Base-by-base conservation (phyloP, 2,888 invertebrate species). In the Oscheius onirici region DNA sequence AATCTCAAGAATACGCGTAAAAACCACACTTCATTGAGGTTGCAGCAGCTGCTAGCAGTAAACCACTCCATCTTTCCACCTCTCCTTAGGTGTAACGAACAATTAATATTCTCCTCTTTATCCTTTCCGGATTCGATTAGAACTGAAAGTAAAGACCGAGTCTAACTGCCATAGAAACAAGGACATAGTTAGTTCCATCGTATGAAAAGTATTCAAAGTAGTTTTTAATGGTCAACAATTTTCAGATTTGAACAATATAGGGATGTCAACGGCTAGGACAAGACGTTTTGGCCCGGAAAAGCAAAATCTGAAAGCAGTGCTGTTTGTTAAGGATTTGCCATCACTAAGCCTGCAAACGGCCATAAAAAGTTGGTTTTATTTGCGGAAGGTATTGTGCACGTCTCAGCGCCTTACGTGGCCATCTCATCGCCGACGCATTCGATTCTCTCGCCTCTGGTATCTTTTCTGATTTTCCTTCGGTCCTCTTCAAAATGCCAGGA, bases 341-440 rank as follows among this genome's bases (percentile, higher is more conserved):
- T 41, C 60, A 17, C 63, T 63, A 63, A 63, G 46, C 63, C 46
- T 49, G 22, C n/a, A 17, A 60, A 43, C 63, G 61, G n/a, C 49
- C 63, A 63, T 63, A 63, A 49, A 63, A 63, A 63, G 63, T 63
- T 63, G 63, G 63, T 63, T 63, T 63, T 63, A 28, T 63, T 63
- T 63, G 63, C 63, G 63, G 63, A 63, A 63, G 63, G 63, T 63
- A 63, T 63, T 63, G 63, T 49, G 63, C 63, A 63, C 63, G 63
- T 63, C 49, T 63, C 63, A 49, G 63, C 63, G 63, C 63, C 63
- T 63, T 63, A 63, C 63, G 63, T 63, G 63, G 63, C 63, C 63
- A 63, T 63, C 63, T 63, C 63, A 34, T 41, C 20, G 58, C 34
- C 34, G 34, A 34, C 34, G 34, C 8, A 34, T 34, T 34, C n/a